Conservation (phyloP, 2,888 invertebrate species). For the Lamproptera curius region DNA sequence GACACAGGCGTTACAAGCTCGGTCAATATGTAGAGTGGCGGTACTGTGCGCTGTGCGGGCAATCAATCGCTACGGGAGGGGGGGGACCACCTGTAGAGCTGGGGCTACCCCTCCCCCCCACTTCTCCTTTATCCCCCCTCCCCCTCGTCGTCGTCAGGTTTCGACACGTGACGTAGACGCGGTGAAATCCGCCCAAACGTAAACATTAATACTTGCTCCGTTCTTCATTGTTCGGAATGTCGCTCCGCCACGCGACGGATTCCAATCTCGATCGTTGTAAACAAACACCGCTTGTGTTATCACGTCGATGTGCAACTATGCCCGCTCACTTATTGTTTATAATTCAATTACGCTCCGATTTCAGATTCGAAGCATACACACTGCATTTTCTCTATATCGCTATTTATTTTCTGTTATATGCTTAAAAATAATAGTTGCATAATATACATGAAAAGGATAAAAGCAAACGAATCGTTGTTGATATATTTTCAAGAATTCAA, state of each 20-base stretch:
- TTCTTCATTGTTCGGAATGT: constrained; percentile 74
- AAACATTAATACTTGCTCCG: constrained; percentile 77
- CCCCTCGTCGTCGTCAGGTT: constrained; percentile 41
- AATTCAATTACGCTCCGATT: constrained; percentile 60
- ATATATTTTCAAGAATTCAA: no score
- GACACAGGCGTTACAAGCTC: constrained; percentile 68
- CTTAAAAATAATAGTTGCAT: no score
- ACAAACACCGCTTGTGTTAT: constrained; percentile 61
- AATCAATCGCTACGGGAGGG: constrained; percentile 70
- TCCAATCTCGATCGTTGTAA: constrained; percentile 66
- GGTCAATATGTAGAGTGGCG: constrained; percentile 77
- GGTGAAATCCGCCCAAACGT: constrained; percentile 76
- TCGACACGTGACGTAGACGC: constrained; percentile 75
- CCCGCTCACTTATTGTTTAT: constrained; percentile 39
- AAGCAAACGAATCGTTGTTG: no score
- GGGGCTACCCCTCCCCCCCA: constrained; percentile 35
- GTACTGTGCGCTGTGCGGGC: constrained; percentile 65
- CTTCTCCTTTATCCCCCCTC: constrained; percentile 10
- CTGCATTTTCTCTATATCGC: no score
- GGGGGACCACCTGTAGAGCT: constrained; percentile 64
- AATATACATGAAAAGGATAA: no score
- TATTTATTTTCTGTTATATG: no score
- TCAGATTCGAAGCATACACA: no score
- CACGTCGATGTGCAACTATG: constrained; percentile 33
- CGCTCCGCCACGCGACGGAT: constrained; percentile 65